phyloP scores from a whole-genome alignment of 1,140 invertebrate species.

The Drosophila asahinai region DNA sequence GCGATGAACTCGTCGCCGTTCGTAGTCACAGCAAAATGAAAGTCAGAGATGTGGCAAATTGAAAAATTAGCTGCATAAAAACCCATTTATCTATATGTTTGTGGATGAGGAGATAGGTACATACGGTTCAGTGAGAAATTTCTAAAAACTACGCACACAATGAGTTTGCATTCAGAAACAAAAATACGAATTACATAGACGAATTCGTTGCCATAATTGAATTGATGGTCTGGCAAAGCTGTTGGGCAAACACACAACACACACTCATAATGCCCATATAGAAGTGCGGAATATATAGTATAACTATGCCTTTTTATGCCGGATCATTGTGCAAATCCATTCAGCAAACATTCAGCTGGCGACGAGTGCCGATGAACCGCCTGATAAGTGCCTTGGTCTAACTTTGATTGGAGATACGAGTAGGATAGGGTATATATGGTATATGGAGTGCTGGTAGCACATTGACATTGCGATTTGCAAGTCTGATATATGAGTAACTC shows the following conservation, averaged over 20 bases:
- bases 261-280: slow-evolving; percentile 16
- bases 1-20: slow-evolving; percentile 49
- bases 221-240: slow-evolving; percentile 74
- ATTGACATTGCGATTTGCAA: slow-evolving; percentile 59
- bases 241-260: slow-evolving; percentile 49
- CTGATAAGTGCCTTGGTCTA: slow-evolving; percentile 41
- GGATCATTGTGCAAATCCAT: slow-evolving; percentile 58
- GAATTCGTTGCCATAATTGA: slow-evolving; percentile 61
- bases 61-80: slow-evolving; percentile 65
- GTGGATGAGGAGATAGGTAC: neutral
- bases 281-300: slow-evolving; percentile 17
- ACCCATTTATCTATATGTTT: slow-evolving; percentile 10
- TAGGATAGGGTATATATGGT: neutral
- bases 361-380: slow-evolving; percentile 39
- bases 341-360: slow-evolving; percentile 58
- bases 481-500: slow-evolving; percentile 31
- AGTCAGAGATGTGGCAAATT: slow-evolving; percentile 70
- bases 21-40: slow-evolving; percentile 59
- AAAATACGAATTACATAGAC: slow-evolving; percentile 31
- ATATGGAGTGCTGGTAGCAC: slow-evolving; percentile 26
- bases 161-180: slow-evolving; percentile 54
- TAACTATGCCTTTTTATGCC: slow-evolving; percentile 24
- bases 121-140: slow-evolving; percentile 52
- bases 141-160: slow-evolving; percentile 68
- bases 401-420: slow-evolving; percentile 39